Evolutionary conservation across 2,888 invertebrate genomes (phyloP), one percentile per base, ranked within the genome.

Genomic region (Mesorhabditis spiculigera): DNA sequence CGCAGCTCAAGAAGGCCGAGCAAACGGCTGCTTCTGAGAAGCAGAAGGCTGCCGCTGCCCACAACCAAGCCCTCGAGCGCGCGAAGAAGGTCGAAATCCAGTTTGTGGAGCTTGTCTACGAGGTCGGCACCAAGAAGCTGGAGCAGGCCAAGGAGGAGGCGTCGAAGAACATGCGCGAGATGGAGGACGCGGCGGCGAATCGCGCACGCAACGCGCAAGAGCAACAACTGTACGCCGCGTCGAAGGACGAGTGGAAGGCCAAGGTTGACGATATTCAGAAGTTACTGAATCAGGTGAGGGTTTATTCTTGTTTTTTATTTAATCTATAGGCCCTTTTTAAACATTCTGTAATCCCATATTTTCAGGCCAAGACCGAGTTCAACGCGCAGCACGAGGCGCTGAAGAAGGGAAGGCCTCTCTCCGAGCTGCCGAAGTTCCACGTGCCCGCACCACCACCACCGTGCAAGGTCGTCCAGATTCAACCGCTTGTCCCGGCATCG

Each of bases 141-240:
- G 81, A 84, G 66, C 75, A 81, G 6, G 81, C 84, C 42, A 72
- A 69, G 13, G 77, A 77, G 42, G 83, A 84, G 44, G 82, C 74
- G 42, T 74, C 61, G 61, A 72, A 70, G 58, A 64, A 68, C 65
- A 63, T 58, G 44, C 63, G 63, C 16, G 71, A 73, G 41, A 68
- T 73, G 71, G 68, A 71, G 8, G 73, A 72, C 4, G 70, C 70
- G 5, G 73, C 67, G 8, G 58, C 63, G 63, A 67, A 64, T 64
- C 64, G 41, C 16, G 41, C 13, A 64, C 44, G 68, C 44, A 43
- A 68, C 6, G 10, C 65, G 5, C 61, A 61, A 5, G 73, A 73
- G 41, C 41, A 71, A 6, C 45, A 41, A 10, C 50, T 45, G 13
- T 69, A 45, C 65, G 43, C 66, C n/a, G 45, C 67, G 42, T 68